Evolutionary conservation across 2,888 invertebrate genomes (phyloP).

Genomic region (Idaea straminata): DNA sequence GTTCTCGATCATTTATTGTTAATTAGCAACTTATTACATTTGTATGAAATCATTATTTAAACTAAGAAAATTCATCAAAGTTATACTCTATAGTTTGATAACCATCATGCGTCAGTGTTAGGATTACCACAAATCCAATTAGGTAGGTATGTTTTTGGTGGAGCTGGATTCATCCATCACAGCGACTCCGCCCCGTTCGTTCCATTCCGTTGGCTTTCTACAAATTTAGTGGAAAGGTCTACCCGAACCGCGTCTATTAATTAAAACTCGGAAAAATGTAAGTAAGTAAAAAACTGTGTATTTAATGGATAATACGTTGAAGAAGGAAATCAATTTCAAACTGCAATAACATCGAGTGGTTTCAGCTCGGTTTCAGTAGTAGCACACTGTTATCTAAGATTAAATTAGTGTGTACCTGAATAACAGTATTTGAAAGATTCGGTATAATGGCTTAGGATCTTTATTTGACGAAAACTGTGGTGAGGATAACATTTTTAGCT

Average conservation of each 20-base stretch:
- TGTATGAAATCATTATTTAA: slow-evolving; percentile 10
- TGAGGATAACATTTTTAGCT: too few species aligned
- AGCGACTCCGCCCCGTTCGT: slow-evolving; percentile 57
- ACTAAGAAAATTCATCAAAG: slow-evolving; percentile 16
- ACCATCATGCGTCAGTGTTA: slow-evolving; percentile 43
- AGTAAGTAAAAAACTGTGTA: neutral
- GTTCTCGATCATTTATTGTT: slow-evolving; percentile 63
- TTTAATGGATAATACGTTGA: neutral
- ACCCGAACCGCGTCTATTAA: slow-evolving; percentile 2
- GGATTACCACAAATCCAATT: slow-evolving; percentile 69
- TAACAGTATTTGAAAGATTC: too few species aligned
- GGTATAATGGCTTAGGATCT: too few species aligned
- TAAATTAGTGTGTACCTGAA: too few species aligned
- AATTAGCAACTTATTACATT: slow-evolving; percentile 50
- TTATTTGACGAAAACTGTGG: too few species aligned
- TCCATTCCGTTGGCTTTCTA: slow-evolving; percentile 48
- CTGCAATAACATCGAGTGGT: neutral
- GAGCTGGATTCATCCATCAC: slow-evolving; percentile 66
- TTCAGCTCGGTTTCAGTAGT: too few species aligned
- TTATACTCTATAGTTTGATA: slow-evolving; percentile 34
- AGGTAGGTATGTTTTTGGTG: slow-evolving; percentile 66
- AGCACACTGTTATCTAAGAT: too few species aligned
- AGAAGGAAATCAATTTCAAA: neutral
- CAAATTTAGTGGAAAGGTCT: slow-evolving; percentile 28
- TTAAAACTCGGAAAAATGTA: neutral